Evolutionary conservation across 2,797 vertebrate species (phyloP).

Genomic region (Erethizon dorsatum): DNA sequence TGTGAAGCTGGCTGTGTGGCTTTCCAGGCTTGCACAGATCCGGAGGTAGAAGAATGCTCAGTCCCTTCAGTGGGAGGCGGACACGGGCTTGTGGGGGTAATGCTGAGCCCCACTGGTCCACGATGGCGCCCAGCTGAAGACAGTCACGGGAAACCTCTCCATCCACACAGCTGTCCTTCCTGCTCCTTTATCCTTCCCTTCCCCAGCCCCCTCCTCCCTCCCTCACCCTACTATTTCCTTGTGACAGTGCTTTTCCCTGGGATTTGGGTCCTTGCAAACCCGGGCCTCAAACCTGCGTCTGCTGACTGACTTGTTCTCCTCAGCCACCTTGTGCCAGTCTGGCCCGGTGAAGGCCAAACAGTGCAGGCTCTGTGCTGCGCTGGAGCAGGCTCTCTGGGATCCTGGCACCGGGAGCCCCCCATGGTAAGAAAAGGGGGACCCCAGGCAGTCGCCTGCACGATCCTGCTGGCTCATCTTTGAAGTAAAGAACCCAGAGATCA

Average conservation of each 20-base stretch:
- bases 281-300: not conserved
- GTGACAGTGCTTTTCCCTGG: not conserved
- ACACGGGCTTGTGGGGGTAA: not conserved
- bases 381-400: not conserved
- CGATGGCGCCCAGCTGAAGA: accelerated
- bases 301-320: not conserved
- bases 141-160: not conserved
- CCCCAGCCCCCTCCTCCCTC: not conserved
- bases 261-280: not conserved
- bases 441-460: not conserved
- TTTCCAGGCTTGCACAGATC: not conserved
- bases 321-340: not conserved
- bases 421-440: not conserved
- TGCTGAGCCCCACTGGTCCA: not conserved
- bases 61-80: not conserved
- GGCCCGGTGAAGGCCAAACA: not conserved
- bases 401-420: not conserved
- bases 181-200: not conserved
- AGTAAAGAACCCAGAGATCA: conserved; percentile 70
- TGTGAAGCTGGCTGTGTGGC: not conserved
- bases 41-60: not conserved
- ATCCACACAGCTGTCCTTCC: not conserved
- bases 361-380: not conserved
- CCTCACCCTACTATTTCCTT: not conserved
- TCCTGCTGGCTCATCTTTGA: conserved; percentile 70